These are phyloP conservation scores for Stegophylla sp. DNA, from an alignment of 2,888 invertebrate genomes.

Conservation along the genomic window DNA sequence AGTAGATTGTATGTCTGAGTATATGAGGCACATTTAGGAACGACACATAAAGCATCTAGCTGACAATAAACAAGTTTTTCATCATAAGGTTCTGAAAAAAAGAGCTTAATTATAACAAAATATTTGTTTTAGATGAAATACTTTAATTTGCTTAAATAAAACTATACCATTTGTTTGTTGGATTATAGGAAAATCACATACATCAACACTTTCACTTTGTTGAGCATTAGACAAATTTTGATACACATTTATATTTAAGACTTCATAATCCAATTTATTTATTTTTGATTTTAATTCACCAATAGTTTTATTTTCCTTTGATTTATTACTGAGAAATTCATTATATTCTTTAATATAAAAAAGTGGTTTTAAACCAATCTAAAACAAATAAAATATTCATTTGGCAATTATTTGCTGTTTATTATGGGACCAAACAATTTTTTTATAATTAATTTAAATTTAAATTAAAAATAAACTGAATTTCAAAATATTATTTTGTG, in stretches of 20 bases:
- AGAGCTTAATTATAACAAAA: neutral
- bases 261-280: conserved; percentile 27
- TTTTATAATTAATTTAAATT: neutral
- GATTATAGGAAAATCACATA: conserved; percentile 48
- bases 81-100: conserved; percentile 39
- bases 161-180: conserved; percentile 42
- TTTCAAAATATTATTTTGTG: neutral
- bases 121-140: neutral
- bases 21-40: conserved; percentile 22
- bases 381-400: neutral
- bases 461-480: neutral
- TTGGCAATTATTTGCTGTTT: neutral
- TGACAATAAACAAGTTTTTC: conserved; percentile 48
- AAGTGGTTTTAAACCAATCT: conserved; percentile 50
- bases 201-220: conserved; percentile 10
- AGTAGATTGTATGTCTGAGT: conserved; percentile 13
- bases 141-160: neutral
- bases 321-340: conserved; percentile 38
- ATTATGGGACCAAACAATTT: neutral
- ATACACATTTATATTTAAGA: conserved; percentile 48
- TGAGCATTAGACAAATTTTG: conserved; percentile 46
- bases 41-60: conserved; percentile 32
- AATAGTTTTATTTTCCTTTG: conserved; percentile 25
- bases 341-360: conserved; percentile 46
- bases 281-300: conserved; percentile 12